Evolutionary conservation across 2,888 invertebrate species (phyloP).

Genomic region (Thyatira batis): DNA sequence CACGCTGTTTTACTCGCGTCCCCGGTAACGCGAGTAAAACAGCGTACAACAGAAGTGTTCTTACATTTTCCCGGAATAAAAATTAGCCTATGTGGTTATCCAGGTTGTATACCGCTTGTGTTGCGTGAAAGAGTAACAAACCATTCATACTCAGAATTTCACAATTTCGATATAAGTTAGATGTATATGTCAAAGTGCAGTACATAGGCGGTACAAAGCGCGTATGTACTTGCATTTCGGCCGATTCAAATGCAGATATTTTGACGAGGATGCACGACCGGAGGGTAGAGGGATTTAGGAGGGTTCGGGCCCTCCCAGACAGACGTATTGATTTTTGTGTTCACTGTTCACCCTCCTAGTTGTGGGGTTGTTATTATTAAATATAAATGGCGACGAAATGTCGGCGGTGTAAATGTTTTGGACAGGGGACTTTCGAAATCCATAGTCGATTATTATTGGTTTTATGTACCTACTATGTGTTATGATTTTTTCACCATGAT

Average conservation of each 20-base stretch:
- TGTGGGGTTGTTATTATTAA: conserved; percentile 66
- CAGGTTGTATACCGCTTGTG: too few species aligned
- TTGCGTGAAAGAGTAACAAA: too few species aligned
- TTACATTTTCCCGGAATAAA: too few species aligned
- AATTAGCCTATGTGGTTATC: too few species aligned
- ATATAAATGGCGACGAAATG: conserved; percentile 70
- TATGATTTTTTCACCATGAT: too few species aligned
- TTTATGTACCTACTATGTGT: too few species aligned
- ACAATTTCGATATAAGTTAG: too few species aligned
- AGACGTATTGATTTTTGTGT: conserved; percentile 67
- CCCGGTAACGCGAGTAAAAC: too few species aligned
- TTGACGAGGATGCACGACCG: conserved; percentile 32
- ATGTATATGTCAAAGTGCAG: too few species aligned
- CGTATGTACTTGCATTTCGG: conserved; percentile 13
- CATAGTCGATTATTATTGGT: conserved; percentile 7
- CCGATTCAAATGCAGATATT: conserved; percentile 59
- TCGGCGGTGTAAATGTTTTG: conserved; percentile 29
- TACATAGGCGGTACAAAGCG: neutral
- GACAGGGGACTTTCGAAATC: conserved; percentile 24
- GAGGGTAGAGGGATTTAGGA: conserved; percentile 38
- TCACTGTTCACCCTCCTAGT: conserved; percentile 52
- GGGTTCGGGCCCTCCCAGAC: conserved; percentile 69
- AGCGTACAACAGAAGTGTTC: too few species aligned
- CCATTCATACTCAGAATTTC: too few species aligned
- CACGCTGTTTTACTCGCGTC: too few species aligned